phyloP scores from a whole-genome alignment of 2,113 vertebrate species.

The Aspiorhynchus laticeps region DNA sequence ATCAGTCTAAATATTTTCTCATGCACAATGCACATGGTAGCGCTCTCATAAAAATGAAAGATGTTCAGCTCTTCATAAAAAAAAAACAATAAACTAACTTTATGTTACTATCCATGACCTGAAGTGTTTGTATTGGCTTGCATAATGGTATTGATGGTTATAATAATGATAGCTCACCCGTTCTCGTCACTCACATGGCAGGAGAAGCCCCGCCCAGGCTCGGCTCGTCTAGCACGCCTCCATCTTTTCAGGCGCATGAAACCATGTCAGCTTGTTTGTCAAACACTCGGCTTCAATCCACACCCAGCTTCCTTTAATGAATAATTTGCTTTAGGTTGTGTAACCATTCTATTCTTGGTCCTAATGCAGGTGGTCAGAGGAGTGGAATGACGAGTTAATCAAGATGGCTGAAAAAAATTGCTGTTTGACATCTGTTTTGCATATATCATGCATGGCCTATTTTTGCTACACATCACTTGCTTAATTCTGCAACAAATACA shows the following conservation, averaged over 20 bases:
- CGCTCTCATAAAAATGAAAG: conserved; percentile 10
- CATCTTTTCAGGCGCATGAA: conserved; percentile 2
- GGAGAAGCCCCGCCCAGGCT: background rate
- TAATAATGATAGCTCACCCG: conserved; percentile 12
- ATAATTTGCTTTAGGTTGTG: background rate
- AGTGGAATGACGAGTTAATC: background rate
- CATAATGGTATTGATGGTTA: background rate
- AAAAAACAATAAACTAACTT: background rate
- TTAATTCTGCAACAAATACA: background rate
- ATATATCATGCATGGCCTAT: background rate
- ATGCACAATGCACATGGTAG: background rate
- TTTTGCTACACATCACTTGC: background rate
- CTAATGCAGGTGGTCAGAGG: conserved; percentile 22
- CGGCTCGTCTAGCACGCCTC: background rate
- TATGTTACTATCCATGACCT: background rate
- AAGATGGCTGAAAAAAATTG: background rate
- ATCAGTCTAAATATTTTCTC: background rate
- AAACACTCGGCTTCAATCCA: conserved; percentile 5
- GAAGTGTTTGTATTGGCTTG: conserved; percentile 33
- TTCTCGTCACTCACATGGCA: background rate
- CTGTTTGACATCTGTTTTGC: background rate
- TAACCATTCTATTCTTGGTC: conserved; percentile 2
- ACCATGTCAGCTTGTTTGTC: conserved; percentile 26
- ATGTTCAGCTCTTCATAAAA: conserved; percentile 8
- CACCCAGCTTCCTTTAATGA: background rate